Percentiles rank a stretch among this genome's conserved stretches.
Evolutionary conservation across 2,888 invertebrate genomes (phyloP).

Genomic region (Meiosimyza decipiens): DNA sequence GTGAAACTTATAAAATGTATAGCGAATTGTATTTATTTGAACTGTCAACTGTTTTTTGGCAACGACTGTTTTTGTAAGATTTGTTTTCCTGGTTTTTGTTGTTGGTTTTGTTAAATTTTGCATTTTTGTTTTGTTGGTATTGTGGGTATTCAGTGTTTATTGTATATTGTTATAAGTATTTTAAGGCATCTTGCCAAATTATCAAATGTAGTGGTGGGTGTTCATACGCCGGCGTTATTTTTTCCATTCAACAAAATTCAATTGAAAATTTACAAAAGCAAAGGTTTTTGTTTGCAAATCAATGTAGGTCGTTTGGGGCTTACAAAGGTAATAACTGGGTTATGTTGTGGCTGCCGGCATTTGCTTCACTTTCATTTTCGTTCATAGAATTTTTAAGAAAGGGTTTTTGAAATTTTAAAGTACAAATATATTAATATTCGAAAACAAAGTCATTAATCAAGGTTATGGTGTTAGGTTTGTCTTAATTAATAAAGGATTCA

Average conservation of each 20-base stretch:
- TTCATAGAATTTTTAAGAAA: too few species aligned
- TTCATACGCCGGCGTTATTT: not conserved
- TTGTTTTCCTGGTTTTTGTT: conserved; percentile 6
- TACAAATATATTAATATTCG: too few species aligned
- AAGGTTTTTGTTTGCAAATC: not conserved
- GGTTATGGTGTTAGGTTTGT: too few species aligned
- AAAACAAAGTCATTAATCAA: too few species aligned
- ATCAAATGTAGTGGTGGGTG: not conserved
- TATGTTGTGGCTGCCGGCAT: too few species aligned
- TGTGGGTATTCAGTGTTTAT: not conserved
- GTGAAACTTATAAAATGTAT: not conserved
- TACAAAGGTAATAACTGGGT: too few species aligned
- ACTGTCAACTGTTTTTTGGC: not conserved
- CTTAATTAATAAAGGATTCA: too few species aligned
- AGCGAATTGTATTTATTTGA: too few species aligned
- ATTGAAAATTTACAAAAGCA: not conserved
- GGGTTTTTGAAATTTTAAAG: too few species aligned
- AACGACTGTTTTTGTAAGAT: not conserved
- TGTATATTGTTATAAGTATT: not conserved
- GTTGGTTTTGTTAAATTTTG: not conserved
- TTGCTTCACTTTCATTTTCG: too few species aligned
- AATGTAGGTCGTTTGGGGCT: too few species aligned
- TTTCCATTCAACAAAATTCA: conserved; percentile 11
- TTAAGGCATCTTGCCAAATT: too few species aligned
- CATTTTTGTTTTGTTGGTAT: not conserved